These are phyloP conservation scores for Phymatocera aterrima DNA, from an alignment of 2,888 invertebrate genomes.

Conservation along the genomic window DNA sequence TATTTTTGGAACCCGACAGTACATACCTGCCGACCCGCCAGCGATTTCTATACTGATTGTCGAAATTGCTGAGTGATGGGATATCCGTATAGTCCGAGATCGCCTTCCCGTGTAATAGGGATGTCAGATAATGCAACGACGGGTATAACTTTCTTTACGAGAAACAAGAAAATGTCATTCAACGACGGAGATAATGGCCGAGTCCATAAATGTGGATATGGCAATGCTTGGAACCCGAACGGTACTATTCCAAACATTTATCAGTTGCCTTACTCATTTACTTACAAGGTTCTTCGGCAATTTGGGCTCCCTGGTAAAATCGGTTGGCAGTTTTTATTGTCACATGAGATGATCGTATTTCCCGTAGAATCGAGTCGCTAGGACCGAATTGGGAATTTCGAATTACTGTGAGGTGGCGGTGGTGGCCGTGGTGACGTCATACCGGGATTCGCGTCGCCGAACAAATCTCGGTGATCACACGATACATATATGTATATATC, in stretches of 20 bases:
- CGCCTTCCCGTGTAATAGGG: background rate
- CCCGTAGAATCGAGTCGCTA: background rate
- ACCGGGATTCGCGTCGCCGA: background rate
- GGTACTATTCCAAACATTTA: background rate
- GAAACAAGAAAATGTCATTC: background rate
- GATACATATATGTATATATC: background rate
- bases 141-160: background rate
- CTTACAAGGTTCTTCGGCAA: background rate
- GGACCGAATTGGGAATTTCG: background rate
- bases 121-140: background rate
- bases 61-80: background rate
- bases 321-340: slow-evolving; percentile 5
- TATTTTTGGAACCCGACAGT: too few species aligned
- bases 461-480: too few species aligned
- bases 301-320: background rate
- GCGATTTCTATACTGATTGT: background rate
- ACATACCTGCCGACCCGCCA: too few species aligned
- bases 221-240: background rate
- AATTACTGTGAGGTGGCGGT: background rate
- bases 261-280: background rate
- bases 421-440: background rate
- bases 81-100: background rate
- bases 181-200: background rate
- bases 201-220: background rate
- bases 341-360: background rate